Evolutionary conservation across 2,888 invertebrate genomes (phyloP).

Genomic region (Clivina fossor): DNA sequence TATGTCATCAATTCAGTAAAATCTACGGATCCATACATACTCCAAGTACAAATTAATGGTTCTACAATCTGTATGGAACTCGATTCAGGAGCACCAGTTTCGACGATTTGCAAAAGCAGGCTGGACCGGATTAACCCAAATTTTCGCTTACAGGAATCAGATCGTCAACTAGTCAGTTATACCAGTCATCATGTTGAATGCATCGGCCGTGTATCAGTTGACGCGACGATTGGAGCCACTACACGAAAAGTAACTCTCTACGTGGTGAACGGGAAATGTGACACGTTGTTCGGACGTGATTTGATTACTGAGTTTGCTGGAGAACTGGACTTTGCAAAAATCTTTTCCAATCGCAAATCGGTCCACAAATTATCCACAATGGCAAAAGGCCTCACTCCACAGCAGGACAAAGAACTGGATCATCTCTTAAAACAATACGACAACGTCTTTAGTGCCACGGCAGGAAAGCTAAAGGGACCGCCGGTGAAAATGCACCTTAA

Average conservation of each 20-base stretch:
- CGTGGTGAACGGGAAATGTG: slow-evolving; percentile 17
- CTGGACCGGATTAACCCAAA: slow-evolving; percentile 9
- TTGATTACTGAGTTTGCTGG: slow-evolving; percentile 17
- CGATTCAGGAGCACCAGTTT: slow-evolving; percentile 34
- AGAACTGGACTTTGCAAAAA: slow-evolving; percentile 3
- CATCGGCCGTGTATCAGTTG: slow-evolving; percentile 7
- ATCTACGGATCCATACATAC: slow-evolving; percentile 7
- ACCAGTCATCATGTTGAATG: slow-evolving; percentile 27
- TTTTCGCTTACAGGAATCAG: slow-evolving; percentile 9
- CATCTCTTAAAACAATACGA: slow-evolving; percentile 25
- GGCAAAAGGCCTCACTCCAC: background rate
- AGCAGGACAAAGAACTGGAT: background rate
- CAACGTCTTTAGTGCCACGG: slow-evolving; percentile 38
- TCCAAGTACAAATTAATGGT: slow-evolving; percentile 24
- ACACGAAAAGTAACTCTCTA: slow-evolving; percentile 16
- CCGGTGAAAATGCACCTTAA: slow-evolving; percentile 40
- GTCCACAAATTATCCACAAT: background rate
- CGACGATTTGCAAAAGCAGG: slow-evolving; percentile 24
- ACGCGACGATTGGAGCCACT: slow-evolving; percentile 7
- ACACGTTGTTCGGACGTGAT: slow-evolving; percentile 24
- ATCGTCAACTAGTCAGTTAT: slow-evolving; percentile 25
- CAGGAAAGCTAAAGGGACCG: slow-evolving; percentile 38
- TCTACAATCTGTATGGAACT: slow-evolving; percentile 26
- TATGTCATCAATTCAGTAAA: slow-evolving; percentile 8
- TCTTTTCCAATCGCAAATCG: background rate